Evolutionary conservation across 2,888 invertebrate species (phyloP).

Genomic region (Tenthredo distinguenda): DNA sequence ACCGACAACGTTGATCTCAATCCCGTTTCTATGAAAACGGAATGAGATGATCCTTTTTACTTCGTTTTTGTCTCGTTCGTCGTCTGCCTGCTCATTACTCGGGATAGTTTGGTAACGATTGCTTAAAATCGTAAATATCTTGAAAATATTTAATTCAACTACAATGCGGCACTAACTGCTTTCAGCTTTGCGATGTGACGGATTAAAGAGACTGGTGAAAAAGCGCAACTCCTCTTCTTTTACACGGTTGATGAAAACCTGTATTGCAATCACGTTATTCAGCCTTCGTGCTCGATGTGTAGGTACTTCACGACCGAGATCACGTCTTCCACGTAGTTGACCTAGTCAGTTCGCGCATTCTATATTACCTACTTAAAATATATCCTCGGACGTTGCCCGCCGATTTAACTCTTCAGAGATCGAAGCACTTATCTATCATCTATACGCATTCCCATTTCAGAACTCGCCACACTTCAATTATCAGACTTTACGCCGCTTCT

Average conservation of each 20-base stretch:
- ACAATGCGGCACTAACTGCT: constrained; percentile 15
- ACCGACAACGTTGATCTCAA: background rate
- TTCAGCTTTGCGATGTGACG: background rate
- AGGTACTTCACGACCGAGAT: constrained; percentile 16
- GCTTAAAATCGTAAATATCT: background rate
- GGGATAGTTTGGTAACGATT: background rate
- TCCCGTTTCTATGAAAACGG: background rate
- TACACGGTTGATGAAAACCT: constrained; percentile 35
- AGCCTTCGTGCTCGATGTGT: background rate
- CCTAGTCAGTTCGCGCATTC: constrained; percentile 36
- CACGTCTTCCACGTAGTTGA: constrained; percentile 42
- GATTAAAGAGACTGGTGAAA: background rate
- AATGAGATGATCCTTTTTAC: background rate
- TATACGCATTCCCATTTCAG: background rate
- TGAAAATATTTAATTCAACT: constrained; percentile 3
- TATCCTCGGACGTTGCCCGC: background rate
- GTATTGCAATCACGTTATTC: constrained; percentile 44
- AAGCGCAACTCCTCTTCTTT: constrained; percentile 16
- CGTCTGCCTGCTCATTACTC: background rate
- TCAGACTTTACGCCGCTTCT: background rate
- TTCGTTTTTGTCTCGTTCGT: background rate
- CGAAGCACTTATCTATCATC: background rate
- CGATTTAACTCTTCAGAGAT: background rate
- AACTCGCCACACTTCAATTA: background rate
- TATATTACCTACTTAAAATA: constrained; percentile 25